Base-by-base conservation (phyloP, 2,113 vertebrate species). In the Acanthochromis polyacanthus region DNA sequence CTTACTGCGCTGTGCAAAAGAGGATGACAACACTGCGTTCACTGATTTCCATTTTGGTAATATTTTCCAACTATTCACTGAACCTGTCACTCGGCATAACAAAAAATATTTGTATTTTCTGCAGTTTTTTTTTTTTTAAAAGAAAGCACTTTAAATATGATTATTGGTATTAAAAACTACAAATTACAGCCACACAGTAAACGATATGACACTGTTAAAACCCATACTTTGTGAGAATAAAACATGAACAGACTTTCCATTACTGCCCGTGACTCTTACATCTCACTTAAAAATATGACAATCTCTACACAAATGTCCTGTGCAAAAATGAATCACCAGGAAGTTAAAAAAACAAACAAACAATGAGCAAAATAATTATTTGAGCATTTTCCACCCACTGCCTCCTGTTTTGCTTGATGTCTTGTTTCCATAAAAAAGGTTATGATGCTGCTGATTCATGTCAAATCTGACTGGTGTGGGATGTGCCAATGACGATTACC, bases 41-140 rank as follows among this genome's bases (percentile, higher is more conserved):
- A 52, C 19, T 48, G 58, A 73, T 86, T 86, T 71, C 17, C 36
- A 65, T 65, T 52, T 50, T 23, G 19, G 65, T 32, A 32, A 66
- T 52, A 28, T 74, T 45, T 62, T 60, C 12, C 19, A 10, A 28
- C 20, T 10, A 45, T 10, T 38, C 46, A 10, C 28, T 30, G 32
- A 56, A 51, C 58, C 23, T 46, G 9, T 71, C 5, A n/a, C 15
- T 57, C n/a, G 25, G 11, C 15, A 52, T 7, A 10, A 20, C 25
- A 45, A 55, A 50, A 5, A 55, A 9, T 40, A 1, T 0, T 3
- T 50, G 51, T 22, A 56, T 23, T 57, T 46, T 46, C 36, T 32
- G 11, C n/a, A 20, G 45, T 32, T 66, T 25, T 25, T 25, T 25
- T 25, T 25, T 25, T 25, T 25, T 22, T 8, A 46, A 48, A 68